Base-by-base conservation (phyloP, 2,888 invertebrate genomes). In the Ligdia adustata region DNA sequence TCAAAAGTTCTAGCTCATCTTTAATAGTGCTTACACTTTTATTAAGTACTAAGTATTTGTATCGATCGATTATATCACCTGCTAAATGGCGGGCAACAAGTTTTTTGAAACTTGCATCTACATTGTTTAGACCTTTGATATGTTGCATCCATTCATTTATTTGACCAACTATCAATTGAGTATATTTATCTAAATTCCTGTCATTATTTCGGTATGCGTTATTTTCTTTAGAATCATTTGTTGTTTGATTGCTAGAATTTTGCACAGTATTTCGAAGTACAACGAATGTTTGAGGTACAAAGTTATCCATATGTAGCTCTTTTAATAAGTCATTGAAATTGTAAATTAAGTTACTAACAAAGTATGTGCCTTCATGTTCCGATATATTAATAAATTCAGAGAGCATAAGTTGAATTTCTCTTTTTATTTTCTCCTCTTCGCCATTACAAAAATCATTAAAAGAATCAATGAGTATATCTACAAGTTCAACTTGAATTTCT, bases 1-100 rank as follows among this genome's bases (percentile, higher is more conserved):
- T 82, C 9, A 87, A 66, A 61, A 78, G 60, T 52, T 83, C 80
- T 18, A 85, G 40, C 52, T 86, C 84, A 18, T 74, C 70, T 48
- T 56, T 51, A 0, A 72, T 64, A 7, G 67, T 54, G 26, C 33
- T 60, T 7, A 48, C 54, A 0, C 53, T 44, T 9, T 69, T 66
- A 47, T 79, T 79, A 1, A 79, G 40, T 52, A 78, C 64, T 51
- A 81, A 45, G 62, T 82, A 86, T 53, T 75, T 82, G 5, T 69
- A 62, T 50, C 86, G 71, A 35, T 87, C 79, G 2, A 82, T 54
- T 28, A 87, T 82, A 44, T 87, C 85, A 13, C 54, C 62, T 9
- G 82, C 81, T 42, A 88, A 58, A 44, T 82, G 75, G 24, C 72
- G 65, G 1, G 79, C 62, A 0, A 75, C 64, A 7, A 62, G 62